Conservation (phyloP, 1,140 invertebrate species). For the Spodoptera frugiperda region DNA sequence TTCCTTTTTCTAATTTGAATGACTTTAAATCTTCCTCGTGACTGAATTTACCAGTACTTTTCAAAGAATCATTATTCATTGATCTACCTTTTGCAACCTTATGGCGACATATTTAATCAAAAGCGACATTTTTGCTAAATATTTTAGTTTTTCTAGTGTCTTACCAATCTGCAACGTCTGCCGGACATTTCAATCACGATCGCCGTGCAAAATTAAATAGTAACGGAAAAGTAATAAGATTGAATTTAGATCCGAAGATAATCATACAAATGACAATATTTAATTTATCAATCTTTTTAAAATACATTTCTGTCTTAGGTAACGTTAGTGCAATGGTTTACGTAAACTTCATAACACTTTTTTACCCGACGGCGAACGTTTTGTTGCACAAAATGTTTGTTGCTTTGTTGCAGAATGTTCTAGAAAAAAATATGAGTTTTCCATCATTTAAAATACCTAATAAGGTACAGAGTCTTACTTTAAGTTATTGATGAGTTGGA, state of each 20-base stretch:
- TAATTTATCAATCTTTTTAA: constrained; percentile 5
- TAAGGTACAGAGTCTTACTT: neutral
- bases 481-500: neutral
- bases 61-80: too few species aligned
- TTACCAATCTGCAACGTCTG: too few species aligned
- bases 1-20: too few species aligned
- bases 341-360: constrained; percentile 25
- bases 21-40: too few species aligned
- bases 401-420: constrained; percentile 8
- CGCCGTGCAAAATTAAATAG: neutral
- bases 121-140: too few species aligned
- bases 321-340: constrained; percentile 10
- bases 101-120: too few species aligned
- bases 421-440: neutral
- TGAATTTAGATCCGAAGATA: neutral
- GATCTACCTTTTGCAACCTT: too few species aligned
- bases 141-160: too few species aligned
- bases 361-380: constrained; percentile 8
- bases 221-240: constrained; percentile 17
- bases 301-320: constrained; percentile 1
- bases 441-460: neutral
- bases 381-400: constrained; percentile 23
- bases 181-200: neutral
- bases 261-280: constrained; percentile 11
- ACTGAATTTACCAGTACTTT: too few species aligned